Conservation (phyloP, 1,140 invertebrate genomes). For the Apis cerana region DNA sequence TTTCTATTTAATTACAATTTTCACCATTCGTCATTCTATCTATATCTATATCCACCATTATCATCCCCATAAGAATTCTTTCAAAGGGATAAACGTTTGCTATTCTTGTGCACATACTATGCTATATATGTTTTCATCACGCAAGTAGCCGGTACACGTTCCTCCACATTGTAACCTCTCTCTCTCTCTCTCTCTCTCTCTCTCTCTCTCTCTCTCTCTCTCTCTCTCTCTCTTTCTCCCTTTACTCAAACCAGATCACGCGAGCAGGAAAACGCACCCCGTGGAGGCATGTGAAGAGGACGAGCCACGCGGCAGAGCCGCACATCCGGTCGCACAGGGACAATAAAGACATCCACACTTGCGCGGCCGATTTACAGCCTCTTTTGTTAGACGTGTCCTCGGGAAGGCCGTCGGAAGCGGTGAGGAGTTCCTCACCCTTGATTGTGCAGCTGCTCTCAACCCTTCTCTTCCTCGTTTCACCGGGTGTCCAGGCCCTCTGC, state of each 20-base stretch:
- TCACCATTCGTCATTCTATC: neutral
- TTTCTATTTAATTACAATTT: neutral
- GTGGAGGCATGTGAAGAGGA: conserved; percentile 75
- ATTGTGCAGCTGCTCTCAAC: neutral
- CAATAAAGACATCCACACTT: conserved; percentile 62
- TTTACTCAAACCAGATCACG: conserved; percentile 51
- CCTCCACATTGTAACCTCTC: neutral
- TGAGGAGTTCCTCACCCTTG: conserved; percentile 27
- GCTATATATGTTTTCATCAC: neutral
- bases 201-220: neutral
- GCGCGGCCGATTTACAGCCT: conserved; percentile 58
- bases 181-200: neutral
- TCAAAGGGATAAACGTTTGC: no score
- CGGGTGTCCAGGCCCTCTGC: conserved; percentile 30
- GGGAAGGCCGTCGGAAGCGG: neutral
- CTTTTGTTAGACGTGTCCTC: conserved; percentile 53
- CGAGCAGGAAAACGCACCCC: conserved; percentile 68
- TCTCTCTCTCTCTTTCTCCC: neutral
- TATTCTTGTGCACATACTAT: no score
- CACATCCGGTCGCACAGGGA: conserved; percentile 66
- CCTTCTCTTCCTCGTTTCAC: neutral
- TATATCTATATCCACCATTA: neutral
- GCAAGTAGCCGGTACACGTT: neutral
- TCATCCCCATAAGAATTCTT: neutral
- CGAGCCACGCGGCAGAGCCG: conserved; percentile 73